These are phyloP conservation scores for Tinea trinotella DNA, from an alignment of 2,888 invertebrate genomes.

Conservation along the genomic window DNA sequence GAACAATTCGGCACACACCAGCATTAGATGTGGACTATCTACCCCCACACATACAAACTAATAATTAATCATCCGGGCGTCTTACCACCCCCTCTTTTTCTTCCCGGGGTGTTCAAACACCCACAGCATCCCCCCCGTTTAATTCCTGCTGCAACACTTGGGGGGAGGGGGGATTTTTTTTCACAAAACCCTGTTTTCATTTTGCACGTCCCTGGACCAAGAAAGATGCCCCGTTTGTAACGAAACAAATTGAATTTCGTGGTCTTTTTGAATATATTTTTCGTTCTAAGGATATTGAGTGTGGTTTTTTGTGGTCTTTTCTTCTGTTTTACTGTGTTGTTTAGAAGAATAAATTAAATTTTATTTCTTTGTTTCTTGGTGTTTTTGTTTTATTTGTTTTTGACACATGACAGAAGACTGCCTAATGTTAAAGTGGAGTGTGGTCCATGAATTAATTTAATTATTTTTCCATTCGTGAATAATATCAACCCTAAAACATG, in stretches of 20 bases:
- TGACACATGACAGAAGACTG: no score
- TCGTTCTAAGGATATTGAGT: conserved; percentile 55
- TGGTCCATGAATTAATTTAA: no score
- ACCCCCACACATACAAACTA: conserved; percentile 66
- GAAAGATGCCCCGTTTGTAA: conserved; percentile 39
- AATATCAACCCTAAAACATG: no score
- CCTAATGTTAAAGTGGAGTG: no score
- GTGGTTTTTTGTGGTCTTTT: conserved; percentile 28
- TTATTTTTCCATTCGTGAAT: no score
- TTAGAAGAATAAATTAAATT: conserved; percentile 18
- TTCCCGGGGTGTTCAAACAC: conserved; percentile 24
- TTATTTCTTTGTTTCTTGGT: not conserved
- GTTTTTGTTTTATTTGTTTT: no score
- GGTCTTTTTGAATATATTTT: conserved; percentile 57
- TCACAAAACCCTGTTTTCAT: conserved; percentile 58
- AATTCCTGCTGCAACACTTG: conserved; percentile 58
- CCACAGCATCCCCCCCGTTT: conserved; percentile 46
- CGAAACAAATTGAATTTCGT: conserved; percentile 67
- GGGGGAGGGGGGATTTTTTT: no score
- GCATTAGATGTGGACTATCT: conserved; percentile 36
- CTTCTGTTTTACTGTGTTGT: conserved; percentile 10
- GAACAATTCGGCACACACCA: conserved; percentile 11
- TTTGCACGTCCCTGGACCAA: conserved; percentile 44
- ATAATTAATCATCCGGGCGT: conserved; percentile 69
- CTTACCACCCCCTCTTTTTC: conserved; percentile 39